phyloP scores from a whole-genome alignment of 2,113 vertebrate species.

The Xyrauchen texanus region DNA sequence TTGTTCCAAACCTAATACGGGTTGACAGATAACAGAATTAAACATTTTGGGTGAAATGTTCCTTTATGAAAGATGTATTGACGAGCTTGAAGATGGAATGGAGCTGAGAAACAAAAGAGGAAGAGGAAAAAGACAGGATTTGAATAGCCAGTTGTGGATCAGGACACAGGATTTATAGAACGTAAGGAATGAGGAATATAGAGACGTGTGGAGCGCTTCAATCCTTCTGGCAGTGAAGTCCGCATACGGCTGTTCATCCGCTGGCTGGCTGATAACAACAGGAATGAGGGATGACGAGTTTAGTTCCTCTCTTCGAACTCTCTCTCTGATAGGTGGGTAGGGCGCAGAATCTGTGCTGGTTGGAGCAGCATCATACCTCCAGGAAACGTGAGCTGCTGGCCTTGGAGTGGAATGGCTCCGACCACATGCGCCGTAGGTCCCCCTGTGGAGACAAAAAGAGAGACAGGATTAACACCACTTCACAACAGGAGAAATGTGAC shows the following conservation, averaged over 20 bases:
- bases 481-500: background rate
- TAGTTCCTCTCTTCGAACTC: conserved; percentile 60
- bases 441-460: conserved; percentile 74
- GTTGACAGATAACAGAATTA: too few species aligned
- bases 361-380: conserved; percentile 93
- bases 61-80: too few species aligned
- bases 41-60: too few species aligned
- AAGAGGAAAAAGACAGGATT: background rate
- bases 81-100: conserved; percentile 16
- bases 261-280: conserved; percentile 42
- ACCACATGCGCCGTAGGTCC: conserved; percentile 98
- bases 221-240: conserved; percentile 60
- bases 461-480: background rate
- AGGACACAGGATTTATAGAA: conserved; percentile 42
- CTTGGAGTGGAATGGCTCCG: conserved; percentile 97
- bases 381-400: conserved; percentile 94
- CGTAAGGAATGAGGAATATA: background rate
- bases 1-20: too few species aligned
- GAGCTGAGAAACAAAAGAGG: background rate
- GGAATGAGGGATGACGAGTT: conserved; percentile 60
- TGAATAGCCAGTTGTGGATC: background rate
- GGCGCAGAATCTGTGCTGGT: conserved; percentile 54
- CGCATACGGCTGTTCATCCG: conserved; percentile 30
- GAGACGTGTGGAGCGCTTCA: conserved; percentile 37
- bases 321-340: background rate